These are phyloP conservation scores for Nephotettix cincticeps DNA, from an alignment of 1,140 invertebrate species.

Conservation along the genomic window DNA sequence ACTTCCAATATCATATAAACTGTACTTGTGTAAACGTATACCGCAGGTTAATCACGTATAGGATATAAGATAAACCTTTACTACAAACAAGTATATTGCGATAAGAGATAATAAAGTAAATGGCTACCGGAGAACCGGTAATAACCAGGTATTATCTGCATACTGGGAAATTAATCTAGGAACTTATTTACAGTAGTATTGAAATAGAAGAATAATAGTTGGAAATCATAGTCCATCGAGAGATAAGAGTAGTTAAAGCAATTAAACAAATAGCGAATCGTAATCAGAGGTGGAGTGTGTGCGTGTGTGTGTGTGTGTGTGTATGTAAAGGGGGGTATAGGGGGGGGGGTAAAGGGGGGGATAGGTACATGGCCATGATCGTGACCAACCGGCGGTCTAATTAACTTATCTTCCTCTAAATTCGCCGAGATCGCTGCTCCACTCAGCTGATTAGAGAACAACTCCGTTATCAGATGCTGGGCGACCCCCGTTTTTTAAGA, in stretches of 20 bases:
- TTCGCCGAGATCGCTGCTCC: neutral
- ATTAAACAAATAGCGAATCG: conserved; percentile 5
- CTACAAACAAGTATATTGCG: no score
- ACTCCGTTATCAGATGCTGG: neutral
- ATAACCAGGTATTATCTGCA: no score
- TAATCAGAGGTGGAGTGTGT: neutral
- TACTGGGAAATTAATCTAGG: no score
- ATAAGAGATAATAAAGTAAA: no score
- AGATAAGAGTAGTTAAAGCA: neutral
- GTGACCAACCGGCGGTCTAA: neutral
- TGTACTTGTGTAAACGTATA: no score
- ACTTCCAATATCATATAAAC: no score
- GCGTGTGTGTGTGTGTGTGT: no score
- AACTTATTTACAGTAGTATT: no score
- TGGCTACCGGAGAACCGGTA: no score
- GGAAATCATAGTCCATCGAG: neutral
- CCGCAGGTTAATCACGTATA: no score
- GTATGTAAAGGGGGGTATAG: no score
- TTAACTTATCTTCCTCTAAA: conserved; percentile 21
- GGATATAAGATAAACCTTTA: no score
- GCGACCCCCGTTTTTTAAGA: neutral
- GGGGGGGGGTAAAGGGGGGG: neutral
- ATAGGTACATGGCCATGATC: neutral
- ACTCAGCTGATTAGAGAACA: neutral
- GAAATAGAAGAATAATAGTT: neutral